phyloP scores from a whole-genome alignment of 2,888 invertebrate species.

The Argyra leucocephala region DNA sequence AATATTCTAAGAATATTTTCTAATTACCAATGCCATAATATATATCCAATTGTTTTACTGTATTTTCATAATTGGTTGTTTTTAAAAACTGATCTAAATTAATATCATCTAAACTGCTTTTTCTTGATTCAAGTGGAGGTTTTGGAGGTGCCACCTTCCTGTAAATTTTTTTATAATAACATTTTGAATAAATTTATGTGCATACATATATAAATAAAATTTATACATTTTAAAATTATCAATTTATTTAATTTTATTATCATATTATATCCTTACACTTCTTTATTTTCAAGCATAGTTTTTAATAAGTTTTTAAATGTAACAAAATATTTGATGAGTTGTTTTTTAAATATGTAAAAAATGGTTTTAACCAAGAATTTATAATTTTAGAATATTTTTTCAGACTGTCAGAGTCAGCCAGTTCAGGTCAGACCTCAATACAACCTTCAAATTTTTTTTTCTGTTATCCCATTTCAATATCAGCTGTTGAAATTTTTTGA shows the following conservation, averaged over 20 bases:
- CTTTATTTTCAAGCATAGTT: neutral
- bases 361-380: no score
- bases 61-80: conserved; percentile 80
- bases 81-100: conserved; percentile 71
- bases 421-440: no score
- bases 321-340: neutral
- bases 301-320: neutral
- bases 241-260: no score
- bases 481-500: neutral
- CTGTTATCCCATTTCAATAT: no score
- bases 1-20: neutral
- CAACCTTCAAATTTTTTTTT: neutral
- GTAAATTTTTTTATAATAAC: neutral
- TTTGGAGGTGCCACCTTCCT: neutral
- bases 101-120: conserved; percentile 58
- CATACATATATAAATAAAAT: no score
- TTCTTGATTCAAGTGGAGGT: neutral
- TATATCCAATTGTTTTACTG: conserved; percentile 79
- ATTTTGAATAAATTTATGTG: no score
- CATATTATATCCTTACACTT: neutral
- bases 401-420: no score
- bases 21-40: conserved; percentile 83
- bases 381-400: no score
- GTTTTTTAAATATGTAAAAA: no score
- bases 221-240: no score